These are phyloP conservation scores for Xanthia icteritia DNA, from an alignment of 2,888 invertebrate species.

Conservation along the genomic window DNA sequence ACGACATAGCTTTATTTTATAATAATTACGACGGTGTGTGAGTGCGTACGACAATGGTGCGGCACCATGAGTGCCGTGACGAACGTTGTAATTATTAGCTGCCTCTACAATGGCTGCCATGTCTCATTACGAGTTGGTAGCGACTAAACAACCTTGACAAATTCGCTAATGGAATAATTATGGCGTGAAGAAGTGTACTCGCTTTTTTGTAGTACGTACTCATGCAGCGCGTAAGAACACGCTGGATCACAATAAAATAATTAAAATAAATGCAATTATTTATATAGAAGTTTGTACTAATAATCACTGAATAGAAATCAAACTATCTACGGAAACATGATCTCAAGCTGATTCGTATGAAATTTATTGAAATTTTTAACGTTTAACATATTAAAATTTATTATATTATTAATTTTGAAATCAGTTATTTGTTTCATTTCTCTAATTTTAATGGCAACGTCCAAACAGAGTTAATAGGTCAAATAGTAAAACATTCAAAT, in stretches of 20 bases:
- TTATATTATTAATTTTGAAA: slow-evolving; percentile 76
- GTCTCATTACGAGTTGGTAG: slow-evolving; percentile 24
- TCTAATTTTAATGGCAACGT: not conserved
- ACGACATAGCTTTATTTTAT: slow-evolving; percentile 49
- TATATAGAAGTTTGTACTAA: slow-evolving; percentile 38
- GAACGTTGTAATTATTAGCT: not conserved
- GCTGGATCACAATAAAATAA: slow-evolving; percentile 45
- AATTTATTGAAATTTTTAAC: slow-evolving; percentile 79
- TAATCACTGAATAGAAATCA: slow-evolving; percentile 38
- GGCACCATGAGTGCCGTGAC: slow-evolving; percentile 30
- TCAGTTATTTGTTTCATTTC: slow-evolving; percentile 67
- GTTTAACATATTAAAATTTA: slow-evolving; percentile 76
- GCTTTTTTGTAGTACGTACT: slow-evolving; percentile 36
- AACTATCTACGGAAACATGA: slow-evolving; percentile 72
- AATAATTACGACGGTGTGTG: slow-evolving; percentile 9
- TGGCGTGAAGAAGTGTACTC: slow-evolving; percentile 20
- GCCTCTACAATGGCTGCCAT: not conserved
- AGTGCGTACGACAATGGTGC: slow-evolving; percentile 24
- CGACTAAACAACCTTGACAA: slow-evolving; percentile 38
- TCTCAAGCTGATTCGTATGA: slow-evolving; percentile 70
- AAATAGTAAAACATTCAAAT: not conserved
- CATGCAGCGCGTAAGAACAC: slow-evolving; percentile 14
- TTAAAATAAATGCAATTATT: slow-evolving; percentile 41
- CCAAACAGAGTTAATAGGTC: not conserved
- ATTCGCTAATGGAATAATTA: slow-evolving; percentile 48